These are phyloP conservation scores for Python bivittatus DNA, from an alignment of 2,113 vertebrate genomes.

Conservation along the genomic window DNA sequence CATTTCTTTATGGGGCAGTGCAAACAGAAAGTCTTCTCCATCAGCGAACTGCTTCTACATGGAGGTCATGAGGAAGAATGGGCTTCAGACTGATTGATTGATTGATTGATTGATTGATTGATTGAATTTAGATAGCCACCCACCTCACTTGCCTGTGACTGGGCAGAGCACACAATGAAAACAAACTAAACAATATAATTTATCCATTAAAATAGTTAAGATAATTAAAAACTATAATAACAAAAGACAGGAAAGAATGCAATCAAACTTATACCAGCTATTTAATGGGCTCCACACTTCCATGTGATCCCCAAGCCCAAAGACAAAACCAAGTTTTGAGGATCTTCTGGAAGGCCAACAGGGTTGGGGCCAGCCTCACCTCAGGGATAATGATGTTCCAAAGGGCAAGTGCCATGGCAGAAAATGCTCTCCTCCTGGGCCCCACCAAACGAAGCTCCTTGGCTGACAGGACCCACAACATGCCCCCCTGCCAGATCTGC, in stretches of 20 bases:
- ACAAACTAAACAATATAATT: background rate
- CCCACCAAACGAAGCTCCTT: too few species aligned
- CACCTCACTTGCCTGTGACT: background rate
- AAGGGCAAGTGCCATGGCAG: too few species aligned
- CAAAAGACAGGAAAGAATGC: background rate
- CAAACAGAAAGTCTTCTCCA: background rate
- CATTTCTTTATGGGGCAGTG: background rate
- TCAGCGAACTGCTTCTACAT: background rate
- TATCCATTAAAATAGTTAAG: background rate
- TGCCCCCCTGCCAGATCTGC: too few species aligned
- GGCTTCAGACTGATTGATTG: background rate
- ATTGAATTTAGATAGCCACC: background rate
- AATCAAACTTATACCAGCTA: background rate
- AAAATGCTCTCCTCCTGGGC: too few species aligned
- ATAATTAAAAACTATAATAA: background rate
- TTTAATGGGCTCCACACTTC: background rate
- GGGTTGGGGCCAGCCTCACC: too few species aligned
- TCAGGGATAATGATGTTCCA: too few species aligned
- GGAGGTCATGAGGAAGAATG: background rate
- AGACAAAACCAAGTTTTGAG: background rate
- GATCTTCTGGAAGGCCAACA: too few species aligned
- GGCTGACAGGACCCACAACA: too few species aligned
- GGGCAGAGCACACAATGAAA: background rate
- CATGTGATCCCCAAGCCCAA: background rate
- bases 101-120: background rate